Conservation (phyloP, 37 sponge, comb jelly and placozoan genomes). For the Mnemiopsis leidyi region DNA sequence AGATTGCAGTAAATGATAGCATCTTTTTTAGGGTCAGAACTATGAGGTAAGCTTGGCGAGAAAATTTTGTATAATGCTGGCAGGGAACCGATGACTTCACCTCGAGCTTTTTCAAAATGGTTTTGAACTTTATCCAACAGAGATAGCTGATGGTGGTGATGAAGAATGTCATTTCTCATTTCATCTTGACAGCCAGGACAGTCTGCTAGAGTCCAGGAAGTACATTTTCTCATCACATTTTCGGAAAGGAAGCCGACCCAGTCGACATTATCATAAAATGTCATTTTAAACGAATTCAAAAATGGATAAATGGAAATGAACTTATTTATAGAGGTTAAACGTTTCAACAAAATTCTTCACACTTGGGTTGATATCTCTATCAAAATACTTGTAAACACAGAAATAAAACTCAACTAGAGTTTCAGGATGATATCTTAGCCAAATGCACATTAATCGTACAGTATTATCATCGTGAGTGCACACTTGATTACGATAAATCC, state of each 20-base stretch:
- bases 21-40: background rate
- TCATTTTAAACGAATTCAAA: background rate
- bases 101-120: constrained; percentile 33
- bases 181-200: constrained; percentile 9
- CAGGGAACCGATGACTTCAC: background rate
- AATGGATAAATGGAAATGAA: background rate
- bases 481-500: background rate
- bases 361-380: background rate
- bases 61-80: background rate
- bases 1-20: background rate
- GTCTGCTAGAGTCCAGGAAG: background rate
- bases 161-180: constrained; percentile 14
- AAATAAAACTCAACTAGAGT: background rate
- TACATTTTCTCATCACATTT: background rate
- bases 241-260: background rate
- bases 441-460: background rate
- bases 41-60: background rate
- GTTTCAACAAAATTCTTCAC: background rate
- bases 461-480: background rate
- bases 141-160: constrained; percentile 10
- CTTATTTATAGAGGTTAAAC: background rate
- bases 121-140: background rate
- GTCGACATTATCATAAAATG: constrained; percentile 1
- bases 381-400: background rate
- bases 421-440: background rate